A percentile compares a stretch with the other conserved stretches of the same genome.
These are phyloP conservation scores for Atherinomorus stipes DNA, from an alignment of 2,113 vertebrate species.

Conservation along the genomic window DNA sequence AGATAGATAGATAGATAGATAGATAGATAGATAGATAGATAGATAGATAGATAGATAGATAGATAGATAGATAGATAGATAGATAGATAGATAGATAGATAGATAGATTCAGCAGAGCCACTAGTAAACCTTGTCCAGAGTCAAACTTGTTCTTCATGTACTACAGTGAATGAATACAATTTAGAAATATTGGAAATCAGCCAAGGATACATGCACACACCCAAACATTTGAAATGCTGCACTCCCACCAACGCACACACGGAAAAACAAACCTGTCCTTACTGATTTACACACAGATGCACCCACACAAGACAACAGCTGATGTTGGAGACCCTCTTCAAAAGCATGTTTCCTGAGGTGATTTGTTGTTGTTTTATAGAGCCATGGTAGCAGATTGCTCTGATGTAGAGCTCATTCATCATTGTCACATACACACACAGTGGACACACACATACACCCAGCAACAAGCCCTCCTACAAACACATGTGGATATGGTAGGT, in stretches of 20 bases:
- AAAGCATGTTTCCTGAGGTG: constrained; percentile 67
- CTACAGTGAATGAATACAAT: not conserved
- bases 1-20: too few species aligned
- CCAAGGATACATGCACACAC: not conserved
- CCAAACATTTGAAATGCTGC: not conserved
- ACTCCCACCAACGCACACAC: constrained; percentile 9
- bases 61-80: too few species aligned
- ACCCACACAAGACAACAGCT: constrained; percentile 49
- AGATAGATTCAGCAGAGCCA: not conserved
- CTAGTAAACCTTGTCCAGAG: constrained; percentile 5
- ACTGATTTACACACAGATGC: constrained; percentile 53
- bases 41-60: too few species aligned
- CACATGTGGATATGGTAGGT: not conserved
- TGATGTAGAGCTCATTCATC: constrained; percentile 72
- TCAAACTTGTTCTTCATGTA: constrained; percentile 7
- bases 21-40: too few species aligned
- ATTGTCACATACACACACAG: constrained; percentile 54
- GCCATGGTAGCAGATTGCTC: constrained; percentile 67
- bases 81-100: not conserved
- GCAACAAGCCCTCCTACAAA: constrained; percentile 8
- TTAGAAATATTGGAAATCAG: constrained; percentile 1
- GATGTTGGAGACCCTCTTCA: constrained; percentile 50
- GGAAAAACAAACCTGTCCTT: constrained; percentile 10
- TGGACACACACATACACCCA: constrained; percentile 19
- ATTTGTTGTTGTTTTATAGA: constrained; percentile 67